Percentiles rank a stretch among this genome's conserved stretches.
These are phyloP conservation scores for Empidonax alnorum DNA, from an alignment of 2,113 vertebrate genomes.

Conservation along the genomic window DNA sequence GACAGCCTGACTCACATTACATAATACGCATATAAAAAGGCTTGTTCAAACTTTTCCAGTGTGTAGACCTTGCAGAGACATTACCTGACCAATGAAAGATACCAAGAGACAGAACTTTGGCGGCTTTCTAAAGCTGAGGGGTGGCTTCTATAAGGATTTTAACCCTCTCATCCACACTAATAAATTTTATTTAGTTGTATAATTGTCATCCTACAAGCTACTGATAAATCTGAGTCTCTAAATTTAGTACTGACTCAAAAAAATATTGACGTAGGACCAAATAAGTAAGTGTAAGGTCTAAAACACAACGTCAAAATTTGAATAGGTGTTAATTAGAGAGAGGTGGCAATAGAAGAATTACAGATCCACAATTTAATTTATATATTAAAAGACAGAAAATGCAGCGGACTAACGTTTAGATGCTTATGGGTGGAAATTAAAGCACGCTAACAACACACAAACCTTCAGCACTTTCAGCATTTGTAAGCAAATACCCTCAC, in stretches of 20 bases:
- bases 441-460: neutral
- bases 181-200: neutral
- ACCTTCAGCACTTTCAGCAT: fast-evolving
- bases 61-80: neutral
- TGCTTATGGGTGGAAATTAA: fast-evolving
- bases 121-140: neutral
- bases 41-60: neutral
- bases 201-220: neutral
- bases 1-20: neutral
- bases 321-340: neutral
- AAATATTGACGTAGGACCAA: neutral
- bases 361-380: neutral
- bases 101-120: neutral
- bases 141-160: neutral
- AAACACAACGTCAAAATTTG: no score
- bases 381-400: neutral
- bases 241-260: neutral
- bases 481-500: fast-evolving
- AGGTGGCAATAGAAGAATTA: neutral
- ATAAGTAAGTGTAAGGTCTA: neutral
- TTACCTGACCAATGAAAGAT: neutral
- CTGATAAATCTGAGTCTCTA: neutral
- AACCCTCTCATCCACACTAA: neutral
- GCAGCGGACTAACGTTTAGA: neutral
- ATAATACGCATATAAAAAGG: neutral